Base-by-base conservation (phyloP, 2,113 vertebrate species). In the Hassar affinis region DNA sequence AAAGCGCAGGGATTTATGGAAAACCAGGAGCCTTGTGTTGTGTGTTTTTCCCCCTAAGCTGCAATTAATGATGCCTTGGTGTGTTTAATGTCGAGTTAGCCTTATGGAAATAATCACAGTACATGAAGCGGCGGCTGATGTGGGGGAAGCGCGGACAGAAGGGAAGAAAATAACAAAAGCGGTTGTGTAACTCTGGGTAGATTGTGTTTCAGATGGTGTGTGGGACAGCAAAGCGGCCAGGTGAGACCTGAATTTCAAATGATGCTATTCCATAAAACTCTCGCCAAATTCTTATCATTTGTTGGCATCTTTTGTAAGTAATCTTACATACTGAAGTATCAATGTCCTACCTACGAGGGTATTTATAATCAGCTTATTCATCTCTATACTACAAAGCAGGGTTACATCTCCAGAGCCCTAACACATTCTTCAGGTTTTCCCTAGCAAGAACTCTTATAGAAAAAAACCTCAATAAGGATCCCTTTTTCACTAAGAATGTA, bases 81-180 rank as follows among this genome's bases (percentile, higher is more conserved):
- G 86, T 82, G 83, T 84, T 85, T 85, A 68, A 77, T 74, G 83
- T 82, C 69, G 86, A 85, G 83, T 79, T 85, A 72, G 72, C 82
- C 86, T 87, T 84, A 87, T 84, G 86, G 86, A 84, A 84, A 87
- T 84, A 87, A 87, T 87, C 86, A 87, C 56, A 62, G 56, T 59
- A 87, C 80, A 84, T 81, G 82, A 66, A 87, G 68, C 82, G 56
- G 81, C 52, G 47, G 49, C 82, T 25, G 38, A 52, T 42, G 38
- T 42, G 38, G 54, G 51, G 47, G 64, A n/a, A 38, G 68, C 22
- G 49, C 17, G 42, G 80, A 82, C 20, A 57, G 59, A 56, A 80
- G 57, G 30, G 47, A 35, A 27, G 47, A 57, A 66, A 71, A 54
- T 42, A 80, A 79, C 64, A 71, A 84, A 47, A 12, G 51, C 25